Base-by-base conservation (phyloP, 2,113 vertebrate genomes). In the Setophaga coronata region DNA sequence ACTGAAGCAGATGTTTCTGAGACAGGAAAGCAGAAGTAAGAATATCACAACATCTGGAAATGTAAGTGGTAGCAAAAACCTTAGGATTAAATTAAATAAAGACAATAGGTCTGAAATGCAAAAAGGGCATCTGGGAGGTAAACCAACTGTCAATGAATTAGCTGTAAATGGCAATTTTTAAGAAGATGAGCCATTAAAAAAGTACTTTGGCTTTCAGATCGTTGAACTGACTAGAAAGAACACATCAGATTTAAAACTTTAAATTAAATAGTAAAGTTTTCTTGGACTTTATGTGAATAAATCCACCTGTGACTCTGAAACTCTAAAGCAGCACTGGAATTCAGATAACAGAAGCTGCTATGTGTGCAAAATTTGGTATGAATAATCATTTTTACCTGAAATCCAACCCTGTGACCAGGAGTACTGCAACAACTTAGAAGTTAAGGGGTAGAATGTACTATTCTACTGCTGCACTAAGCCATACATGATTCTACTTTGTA, bases 1-100 rank as follows among this genome's bases (percentile, higher is more conserved):
- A 83, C 72, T 83, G 65, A 85, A 95, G 84, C 96, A 95, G 84
- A 92, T 90, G 90, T 58, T 96, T 89, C 61, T 25, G n/a, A 86
- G n/a, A 77, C 4, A 58, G 51, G 21, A 92, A 86, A 78, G 72
- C 31, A 82, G 38, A 87, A 87, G 11, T 9, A 84, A 93, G 50
- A 85, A 19, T 90, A 85, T 7, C 31, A 24, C 31, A 93, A 74
- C 93, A 97, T 89, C 71, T 92, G 95, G 67, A 93, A 81, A 90
- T 74, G 21, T 74, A 90, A 92, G 33, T 26, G 36, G 64, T 25
- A 89, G 60, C 31, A 90, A 88, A 93, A 86, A 29, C 21, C 40
- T 28, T 19, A 86, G 31, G 31, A 85, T 83, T 80, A 56, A 60
- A 66, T 87, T 86, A 88, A 96, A 93, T 74, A 92, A 90, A 88